phyloP scores from a whole-genome alignment of 2,113 vertebrate genomes.

The Myotis brandtii region DNA sequence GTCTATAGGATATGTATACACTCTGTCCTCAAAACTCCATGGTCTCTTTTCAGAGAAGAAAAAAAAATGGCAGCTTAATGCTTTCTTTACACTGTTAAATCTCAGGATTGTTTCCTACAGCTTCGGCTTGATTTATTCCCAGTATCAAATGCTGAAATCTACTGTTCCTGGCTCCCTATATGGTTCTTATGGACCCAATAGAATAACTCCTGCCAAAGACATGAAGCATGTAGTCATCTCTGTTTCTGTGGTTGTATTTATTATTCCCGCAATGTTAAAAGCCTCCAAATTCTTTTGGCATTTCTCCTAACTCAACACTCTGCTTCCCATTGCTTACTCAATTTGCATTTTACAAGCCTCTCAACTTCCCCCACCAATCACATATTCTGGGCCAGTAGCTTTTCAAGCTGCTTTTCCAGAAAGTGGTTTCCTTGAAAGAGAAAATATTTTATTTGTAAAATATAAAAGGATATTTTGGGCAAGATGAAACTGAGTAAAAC shows the following conservation, averaged over 20 bases:
- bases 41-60: not conserved
- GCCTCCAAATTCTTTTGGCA: not conserved
- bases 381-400: not conserved
- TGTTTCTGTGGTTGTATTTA: not conserved
- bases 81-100: not conserved
- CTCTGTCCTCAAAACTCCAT: not conserved
- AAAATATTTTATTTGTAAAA: slow-evolving; percentile 48
- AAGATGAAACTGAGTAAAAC: not conserved
- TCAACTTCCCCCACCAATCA: not conserved
- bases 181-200: not conserved
- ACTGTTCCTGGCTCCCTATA: not conserved
- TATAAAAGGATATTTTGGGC: not conserved
- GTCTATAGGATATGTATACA: not conserved
- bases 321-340: not conserved
- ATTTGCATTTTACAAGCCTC: slow-evolving; percentile 38
- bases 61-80: not conserved
- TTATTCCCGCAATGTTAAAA: not conserved
- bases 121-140: not conserved
- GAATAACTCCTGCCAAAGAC: slow-evolving; percentile 42
- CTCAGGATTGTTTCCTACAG: not conserved
- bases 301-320: slow-evolving; percentile 37
- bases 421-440: not conserved
- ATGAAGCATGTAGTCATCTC: not conserved
- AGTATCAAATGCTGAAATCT: slow-evolving; percentile 24
- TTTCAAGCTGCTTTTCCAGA: slow-evolving; percentile 23